These are phyloP conservation scores for Epinotia demarniana DNA, from an alignment of 2,888 invertebrate genomes.

Conservation along the genomic window DNA sequence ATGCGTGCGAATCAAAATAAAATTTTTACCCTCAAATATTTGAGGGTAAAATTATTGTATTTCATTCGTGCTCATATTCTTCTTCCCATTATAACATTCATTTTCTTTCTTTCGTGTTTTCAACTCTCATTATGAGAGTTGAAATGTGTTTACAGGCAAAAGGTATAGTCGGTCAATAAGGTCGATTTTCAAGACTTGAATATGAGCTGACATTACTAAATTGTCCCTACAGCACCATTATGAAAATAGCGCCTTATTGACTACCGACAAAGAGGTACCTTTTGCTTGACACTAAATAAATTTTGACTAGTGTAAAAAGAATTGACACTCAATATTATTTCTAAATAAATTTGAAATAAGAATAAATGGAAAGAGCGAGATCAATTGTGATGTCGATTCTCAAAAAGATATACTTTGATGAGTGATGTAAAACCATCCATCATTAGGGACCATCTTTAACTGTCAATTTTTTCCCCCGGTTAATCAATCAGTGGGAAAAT, in stretches of 20 bases:
- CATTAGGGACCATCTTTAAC: too few species aligned
- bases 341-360: background rate
- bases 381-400: background rate
- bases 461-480: too few species aligned
- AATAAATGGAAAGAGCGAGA: constrained; percentile 1
- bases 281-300: background rate
- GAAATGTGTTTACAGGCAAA: background rate
- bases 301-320: constrained; percentile 30
- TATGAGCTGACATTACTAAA: too few species aligned
- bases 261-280: background rate
- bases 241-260: background rate
- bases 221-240: background rate
- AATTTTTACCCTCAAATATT: background rate
- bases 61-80: too few species aligned
- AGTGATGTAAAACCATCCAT: too few species aligned
- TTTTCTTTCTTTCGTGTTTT: too few species aligned
- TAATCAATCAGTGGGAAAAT: too few species aligned
- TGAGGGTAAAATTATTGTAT: too few species aligned
- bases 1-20: background rate
- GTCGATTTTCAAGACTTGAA: background rate
- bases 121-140: too few species aligned
- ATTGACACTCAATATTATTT: constrained; percentile 11
- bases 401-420: background rate
- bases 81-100: too few species aligned
- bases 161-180: background rate